These are phyloP conservation scores for Alviniconcha marisindica DNA, from an alignment of 1,140 invertebrate genomes.

Conservation along the genomic window DNA sequence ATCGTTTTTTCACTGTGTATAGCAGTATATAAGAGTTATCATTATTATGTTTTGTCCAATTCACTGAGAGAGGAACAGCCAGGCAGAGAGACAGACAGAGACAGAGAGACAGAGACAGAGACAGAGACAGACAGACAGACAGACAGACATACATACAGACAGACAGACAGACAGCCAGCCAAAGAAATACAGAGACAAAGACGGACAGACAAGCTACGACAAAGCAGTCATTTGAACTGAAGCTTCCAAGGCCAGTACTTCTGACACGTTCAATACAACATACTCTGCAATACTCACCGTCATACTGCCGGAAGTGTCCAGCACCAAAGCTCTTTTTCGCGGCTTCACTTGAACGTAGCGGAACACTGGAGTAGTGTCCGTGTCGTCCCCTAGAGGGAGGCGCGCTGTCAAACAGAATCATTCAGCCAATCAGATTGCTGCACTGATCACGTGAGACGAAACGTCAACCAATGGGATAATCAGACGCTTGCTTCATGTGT, in stretches of 20 bases:
- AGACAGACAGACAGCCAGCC: not conserved
- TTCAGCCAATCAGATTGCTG: no score
- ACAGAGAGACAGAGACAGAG: conserved; percentile 10
- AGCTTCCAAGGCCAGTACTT: conserved; percentile 50
- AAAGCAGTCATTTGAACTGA: conserved; percentile 54
- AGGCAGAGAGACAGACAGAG: not conserved
- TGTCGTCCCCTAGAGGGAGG: conserved; percentile 38
- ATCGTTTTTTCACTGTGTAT: no score
- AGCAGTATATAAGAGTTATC: no score
- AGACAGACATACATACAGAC: not conserved
- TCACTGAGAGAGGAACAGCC: not conserved
- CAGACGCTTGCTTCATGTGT: no score
- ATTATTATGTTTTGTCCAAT: not conserved
- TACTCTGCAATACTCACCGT: no score
- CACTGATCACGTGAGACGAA: no score
- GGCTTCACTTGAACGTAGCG: conserved; percentile 54
- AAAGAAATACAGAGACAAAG: no score
- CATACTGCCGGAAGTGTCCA: conserved; percentile 67
- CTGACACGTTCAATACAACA: no score
- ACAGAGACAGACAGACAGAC: not conserved
- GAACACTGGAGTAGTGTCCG: conserved; percentile 55
- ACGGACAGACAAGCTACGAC: no score
- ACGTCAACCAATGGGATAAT: no score
- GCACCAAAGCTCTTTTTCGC: conserved; percentile 53
- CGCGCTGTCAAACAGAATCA: conserved; percentile 21